These are phyloP conservation scores for Endomychus coccineus DNA, from an alignment of 2,888 invertebrate species.

Conservation along the genomic window DNA sequence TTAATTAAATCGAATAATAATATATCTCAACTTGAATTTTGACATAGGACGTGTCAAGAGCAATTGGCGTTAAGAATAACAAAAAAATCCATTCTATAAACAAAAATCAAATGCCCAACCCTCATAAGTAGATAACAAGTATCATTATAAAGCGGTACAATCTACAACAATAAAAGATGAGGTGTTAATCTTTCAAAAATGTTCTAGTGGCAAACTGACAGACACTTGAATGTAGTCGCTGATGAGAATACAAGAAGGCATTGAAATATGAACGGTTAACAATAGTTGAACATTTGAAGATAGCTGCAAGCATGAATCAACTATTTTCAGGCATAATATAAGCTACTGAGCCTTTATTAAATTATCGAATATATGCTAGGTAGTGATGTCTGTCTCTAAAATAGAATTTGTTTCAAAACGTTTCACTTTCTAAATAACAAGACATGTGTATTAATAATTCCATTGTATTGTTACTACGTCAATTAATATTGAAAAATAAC, in stretches of 20 bases:
- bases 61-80: conserved; percentile 9
- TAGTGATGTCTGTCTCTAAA: too few species aligned
- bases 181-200: conserved; percentile 40
- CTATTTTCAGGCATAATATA: conserved; percentile 31
- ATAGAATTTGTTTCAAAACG: too few species aligned
- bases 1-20: too few species aligned
- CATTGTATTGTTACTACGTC: too few species aligned
- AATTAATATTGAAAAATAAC: too few species aligned
- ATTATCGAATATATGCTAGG: too few species aligned
- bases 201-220: conserved; percentile 40
- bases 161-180: conserved; percentile 34
- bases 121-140: conserved; percentile 33
- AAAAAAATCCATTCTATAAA: conserved; percentile 6
- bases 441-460: too few species aligned
- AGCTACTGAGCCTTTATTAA: too few species aligned
- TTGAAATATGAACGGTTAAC: conserved; percentile 35
- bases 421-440: too few species aligned
- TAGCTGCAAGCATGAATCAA: conserved; percentile 34
- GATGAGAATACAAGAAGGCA: conserved; percentile 36
- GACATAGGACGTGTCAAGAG: conserved; percentile 3
- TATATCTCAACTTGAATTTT: conserved; percentile 1
- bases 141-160: conserved; percentile 34
- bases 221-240: conserved; percentile 36
- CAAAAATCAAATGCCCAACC: conserved; percentile 9
- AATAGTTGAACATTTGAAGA: conserved; percentile 36